Evolutionary conservation across 2,113 vertebrate species (phyloP).

Genomic region (Chlamydotis undulata): DNA sequence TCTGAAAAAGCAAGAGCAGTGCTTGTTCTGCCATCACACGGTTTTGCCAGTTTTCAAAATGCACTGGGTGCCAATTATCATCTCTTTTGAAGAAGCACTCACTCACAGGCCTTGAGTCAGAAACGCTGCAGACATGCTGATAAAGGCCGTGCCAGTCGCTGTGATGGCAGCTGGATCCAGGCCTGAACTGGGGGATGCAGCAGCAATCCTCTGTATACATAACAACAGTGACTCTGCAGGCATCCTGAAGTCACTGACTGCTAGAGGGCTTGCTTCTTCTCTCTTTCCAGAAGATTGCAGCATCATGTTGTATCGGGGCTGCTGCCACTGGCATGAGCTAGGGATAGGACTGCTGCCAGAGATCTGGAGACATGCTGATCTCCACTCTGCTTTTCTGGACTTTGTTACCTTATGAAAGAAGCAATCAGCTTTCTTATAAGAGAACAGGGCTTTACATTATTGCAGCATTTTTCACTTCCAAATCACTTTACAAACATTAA

Average conservation of each 20-base stretch:
- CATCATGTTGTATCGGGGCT: neutral
- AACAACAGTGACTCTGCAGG: neutral
- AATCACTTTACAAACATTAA: neutral
- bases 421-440: neutral
- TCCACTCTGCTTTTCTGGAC: neutral
- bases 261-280: neutral
- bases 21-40: neutral
- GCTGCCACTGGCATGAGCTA: neutral
- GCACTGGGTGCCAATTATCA: neutral
- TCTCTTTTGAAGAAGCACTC: neutral
- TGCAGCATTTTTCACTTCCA: neutral
- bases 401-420: neutral
- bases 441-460: neutral
- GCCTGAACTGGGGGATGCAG: neutral
- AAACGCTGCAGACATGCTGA: fast-evolving
- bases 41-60: neutral
- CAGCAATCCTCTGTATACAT: neutral
- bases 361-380: neutral
- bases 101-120: neutral
- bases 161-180: neutral
- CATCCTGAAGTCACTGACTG: neutral
- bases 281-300: neutral
- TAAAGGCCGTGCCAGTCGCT: neutral
- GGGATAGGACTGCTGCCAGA: neutral
- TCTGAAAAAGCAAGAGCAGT: neutral